Conservation (phyloP, 1,140 invertebrate genomes). For the Polypedilum pembai region DNA sequence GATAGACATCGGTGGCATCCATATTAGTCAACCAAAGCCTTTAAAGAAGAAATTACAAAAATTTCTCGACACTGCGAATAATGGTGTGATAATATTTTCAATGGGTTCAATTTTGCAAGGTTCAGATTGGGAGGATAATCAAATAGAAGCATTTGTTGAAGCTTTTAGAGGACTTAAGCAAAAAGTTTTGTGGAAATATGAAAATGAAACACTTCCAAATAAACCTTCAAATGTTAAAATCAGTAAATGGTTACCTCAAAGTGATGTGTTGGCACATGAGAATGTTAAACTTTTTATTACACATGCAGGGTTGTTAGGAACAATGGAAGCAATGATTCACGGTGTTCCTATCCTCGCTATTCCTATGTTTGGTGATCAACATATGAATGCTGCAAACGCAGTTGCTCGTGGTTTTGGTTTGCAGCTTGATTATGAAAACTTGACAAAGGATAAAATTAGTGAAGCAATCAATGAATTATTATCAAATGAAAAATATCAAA, state of each 20-base stretch:
- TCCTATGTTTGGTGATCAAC: slow-evolving; percentile 59
- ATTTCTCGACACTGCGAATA: slow-evolving; percentile 49
- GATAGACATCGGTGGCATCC: slow-evolving; percentile 53
- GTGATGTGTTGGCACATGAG: slow-evolving; percentile 59
- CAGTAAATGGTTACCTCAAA: slow-evolving; percentile 61
- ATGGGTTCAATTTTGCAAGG: slow-evolving; percentile 54
- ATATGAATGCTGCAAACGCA: slow-evolving; percentile 48
- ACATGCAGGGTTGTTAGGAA: slow-evolving; percentile 61
- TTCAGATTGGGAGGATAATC: slow-evolving; percentile 46
- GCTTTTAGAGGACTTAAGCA: slow-evolving; percentile 51
- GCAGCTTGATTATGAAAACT: slow-evolving; percentile 35
- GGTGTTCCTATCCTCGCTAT: slow-evolving; percentile 62
- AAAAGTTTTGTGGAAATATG: slow-evolving; percentile 61
- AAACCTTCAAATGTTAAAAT: slow-evolving; percentile 55
- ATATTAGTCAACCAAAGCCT: slow-evolving; percentile 41
- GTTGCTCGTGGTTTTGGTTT: slow-evolving; percentile 45
- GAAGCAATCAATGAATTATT: slow-evolving; percentile 31
- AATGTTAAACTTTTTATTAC: slow-evolving; percentile 63
- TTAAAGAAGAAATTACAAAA: slow-evolving; percentile 45
- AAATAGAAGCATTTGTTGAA: slow-evolving; percentile 46
- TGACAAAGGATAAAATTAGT: slow-evolving; percentile 34
- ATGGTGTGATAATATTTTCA: slow-evolving; percentile 55
- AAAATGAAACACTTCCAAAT: slow-evolving; percentile 47
- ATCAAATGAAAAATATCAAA: slow-evolving; percentile 31
- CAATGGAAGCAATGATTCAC: slow-evolving; percentile 61